A percentile compares a stretch with the other conserved stretches of the same genome.
phyloP scores from a whole-genome alignment of 1,140 invertebrate genomes.

The Drosophila sturtevanti region DNA sequence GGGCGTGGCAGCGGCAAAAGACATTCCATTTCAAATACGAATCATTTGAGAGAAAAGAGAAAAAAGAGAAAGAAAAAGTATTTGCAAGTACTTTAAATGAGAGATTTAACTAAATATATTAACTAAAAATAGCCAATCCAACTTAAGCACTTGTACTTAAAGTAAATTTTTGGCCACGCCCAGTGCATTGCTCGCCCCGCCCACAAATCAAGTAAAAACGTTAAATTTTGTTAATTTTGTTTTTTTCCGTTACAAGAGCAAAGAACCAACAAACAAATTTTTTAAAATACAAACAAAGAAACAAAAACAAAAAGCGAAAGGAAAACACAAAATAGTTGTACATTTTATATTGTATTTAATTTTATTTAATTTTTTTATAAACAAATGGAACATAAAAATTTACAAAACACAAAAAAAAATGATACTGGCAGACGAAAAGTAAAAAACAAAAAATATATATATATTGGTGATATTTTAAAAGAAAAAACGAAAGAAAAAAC shows the following conservation, averaged over 20 bases:
- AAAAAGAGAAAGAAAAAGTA: conserved; percentile 47
- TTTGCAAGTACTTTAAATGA: conserved; percentile 55
- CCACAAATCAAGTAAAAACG: conserved; percentile 19
- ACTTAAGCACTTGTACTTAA: conserved; percentile 79
- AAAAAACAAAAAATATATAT: conserved; percentile 54
- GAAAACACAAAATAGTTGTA: conserved; percentile 67
- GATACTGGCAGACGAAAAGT: conserved; percentile 46
- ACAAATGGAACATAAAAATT: conserved; percentile 45
- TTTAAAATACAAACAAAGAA: conserved; percentile 37
- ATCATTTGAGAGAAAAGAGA: conserved; percentile 17
- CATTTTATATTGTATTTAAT: conserved; percentile 78
- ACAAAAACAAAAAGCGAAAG: not conserved
- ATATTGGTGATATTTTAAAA: conserved; percentile 78
- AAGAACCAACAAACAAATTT: conserved; percentile 62
- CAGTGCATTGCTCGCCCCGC: conserved; percentile 38
- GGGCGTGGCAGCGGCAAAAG: conserved; percentile 63
- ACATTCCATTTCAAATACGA: conserved; percentile 60
- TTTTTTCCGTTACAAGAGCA: conserved; percentile 24
- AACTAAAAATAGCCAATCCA: conserved; percentile 11
- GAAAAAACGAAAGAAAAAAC: conserved; percentile 36
- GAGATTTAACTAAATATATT: not conserved
- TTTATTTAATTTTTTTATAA: conserved; percentile 71
- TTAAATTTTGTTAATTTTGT: not conserved
- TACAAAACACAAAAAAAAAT: conserved; percentile 54
- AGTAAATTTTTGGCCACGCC: conserved; percentile 63